Evolutionary conservation across 1,140 invertebrate genomes (phyloP).

Genomic region (Euglossa dilemma): DNA sequence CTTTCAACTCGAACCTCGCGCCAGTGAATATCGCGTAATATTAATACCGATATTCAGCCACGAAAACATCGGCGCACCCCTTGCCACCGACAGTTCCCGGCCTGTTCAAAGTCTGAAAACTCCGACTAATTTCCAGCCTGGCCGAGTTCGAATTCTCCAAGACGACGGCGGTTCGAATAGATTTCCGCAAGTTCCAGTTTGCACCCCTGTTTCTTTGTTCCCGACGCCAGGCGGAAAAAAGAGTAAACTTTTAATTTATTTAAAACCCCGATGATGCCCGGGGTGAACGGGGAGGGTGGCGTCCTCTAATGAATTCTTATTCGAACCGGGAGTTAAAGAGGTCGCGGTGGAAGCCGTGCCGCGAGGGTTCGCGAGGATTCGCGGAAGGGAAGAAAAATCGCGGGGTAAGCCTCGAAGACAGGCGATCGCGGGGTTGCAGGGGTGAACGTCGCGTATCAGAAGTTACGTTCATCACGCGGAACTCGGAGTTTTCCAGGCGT

Average conservation of each 20-base stretch:
- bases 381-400: slow-evolving; percentile 47
- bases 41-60: neutral
- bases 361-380: slow-evolving; percentile 25
- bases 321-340: slow-evolving; percentile 66
- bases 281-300: neutral
- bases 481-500: slow-evolving; percentile 29
- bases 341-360: slow-evolving; percentile 51
- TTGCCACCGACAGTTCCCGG: too few relatives aligned
- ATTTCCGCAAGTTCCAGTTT: slow-evolving; percentile 4
- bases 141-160: neutral
- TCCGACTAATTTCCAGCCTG: neutral
- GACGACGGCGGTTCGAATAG: slow-evolving; percentile 15
- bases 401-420: neutral
- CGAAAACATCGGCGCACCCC: neutral
- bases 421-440: neutral
- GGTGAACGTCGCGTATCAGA: slow-evolving; percentile 35
- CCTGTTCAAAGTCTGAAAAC: neutral
- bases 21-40: neutral
- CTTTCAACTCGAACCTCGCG: too few relatives aligned
- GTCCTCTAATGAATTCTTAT: slow-evolving; percentile 69
- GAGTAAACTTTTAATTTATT: slow-evolving; percentile 71
- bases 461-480: slow-evolving; percentile 62
- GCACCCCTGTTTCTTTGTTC: neutral
- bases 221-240: slow-evolving; percentile 17
- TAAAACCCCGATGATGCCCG: slow-evolving; percentile 49